Percentiles rank a stretch among this genome's conserved stretches.
Conservation (phyloP, 2,113 vertebrate species). For the Cyprinodon brontotheroides region DNA sequence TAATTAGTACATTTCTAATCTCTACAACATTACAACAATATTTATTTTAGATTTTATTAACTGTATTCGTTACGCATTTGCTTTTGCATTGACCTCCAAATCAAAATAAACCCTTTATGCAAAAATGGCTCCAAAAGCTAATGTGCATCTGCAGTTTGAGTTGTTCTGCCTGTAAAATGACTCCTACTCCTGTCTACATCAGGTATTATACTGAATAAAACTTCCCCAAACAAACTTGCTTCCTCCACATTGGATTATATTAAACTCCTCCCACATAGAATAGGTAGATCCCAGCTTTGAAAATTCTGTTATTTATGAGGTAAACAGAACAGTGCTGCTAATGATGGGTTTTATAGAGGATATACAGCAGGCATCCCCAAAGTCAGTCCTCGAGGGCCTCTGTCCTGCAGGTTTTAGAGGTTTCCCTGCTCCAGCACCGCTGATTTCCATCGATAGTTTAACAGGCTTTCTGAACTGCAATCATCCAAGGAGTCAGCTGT, state of each 20-base stretch:
- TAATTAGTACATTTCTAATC: not conserved
- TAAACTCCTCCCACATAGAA: not conserved
- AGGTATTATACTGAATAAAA: not conserved
- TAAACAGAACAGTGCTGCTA: slow-evolving; percentile 1
- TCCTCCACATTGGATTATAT: not conserved
- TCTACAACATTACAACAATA: not conserved
- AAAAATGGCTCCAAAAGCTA: too few relatives aligned
- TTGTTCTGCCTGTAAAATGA: not conserved
- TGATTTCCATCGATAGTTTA: too few relatives aligned
- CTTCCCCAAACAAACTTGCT: not conserved
- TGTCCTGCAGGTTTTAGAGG: too few relatives aligned
- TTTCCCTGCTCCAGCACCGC: too few relatives aligned
- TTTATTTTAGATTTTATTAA: not conserved
- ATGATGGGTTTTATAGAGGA: not conserved
- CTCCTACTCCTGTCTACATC: not conserved
- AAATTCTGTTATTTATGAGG: not conserved
- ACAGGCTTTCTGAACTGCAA: too few relatives aligned
- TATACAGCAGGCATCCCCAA: not conserved
- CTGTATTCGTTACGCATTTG: not conserved
- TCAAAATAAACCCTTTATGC: too few relatives aligned
- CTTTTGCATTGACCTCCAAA: not conserved
- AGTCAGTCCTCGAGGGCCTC: too few relatives aligned
- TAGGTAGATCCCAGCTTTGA: not conserved
- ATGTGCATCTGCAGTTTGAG: too few relatives aligned
- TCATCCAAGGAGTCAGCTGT: too few relatives aligned